Conservation (phyloP, 2,797 vertebrate genomes). For the Sebastes oblongus region DNA sequence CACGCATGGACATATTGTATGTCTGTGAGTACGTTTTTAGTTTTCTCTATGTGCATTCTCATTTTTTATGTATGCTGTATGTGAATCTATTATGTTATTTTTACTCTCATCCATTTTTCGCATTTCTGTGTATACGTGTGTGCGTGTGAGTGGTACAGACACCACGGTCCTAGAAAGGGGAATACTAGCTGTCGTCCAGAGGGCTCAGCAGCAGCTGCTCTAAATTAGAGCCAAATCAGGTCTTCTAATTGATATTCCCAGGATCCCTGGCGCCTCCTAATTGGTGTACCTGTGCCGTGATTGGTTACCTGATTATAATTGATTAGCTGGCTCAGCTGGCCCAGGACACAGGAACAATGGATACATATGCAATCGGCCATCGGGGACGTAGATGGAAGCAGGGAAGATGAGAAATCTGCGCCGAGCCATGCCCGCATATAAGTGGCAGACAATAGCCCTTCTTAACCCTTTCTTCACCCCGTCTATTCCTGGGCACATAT, state of each 20-base stretch:
- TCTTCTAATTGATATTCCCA: slow-evolving; percentile 78
- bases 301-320: slow-evolving; percentile 78
- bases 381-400: not conserved
- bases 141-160: slow-evolving; percentile 16
- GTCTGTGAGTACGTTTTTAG: not conserved
- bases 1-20: not conserved
- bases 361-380: slow-evolving; percentile 23
- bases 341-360: slow-evolving; percentile 42
- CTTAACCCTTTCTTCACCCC: slow-evolving; percentile 1
- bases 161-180: slow-evolving; percentile 40
- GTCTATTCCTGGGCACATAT: not conserved
- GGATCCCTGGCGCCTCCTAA: slow-evolving; percentile 67
- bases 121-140: not conserved
- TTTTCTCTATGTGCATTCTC: not conserved
- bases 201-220: slow-evolving; percentile 76
- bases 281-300: slow-evolving; percentile 74
- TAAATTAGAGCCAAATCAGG: slow-evolving; percentile 78
- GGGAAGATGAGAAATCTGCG: slow-evolving; percentile 9
- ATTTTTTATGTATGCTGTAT: not conserved
- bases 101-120: not conserved
- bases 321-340: slow-evolving; percentile 70
- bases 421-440: not conserved
- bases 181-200: slow-evolving; percentile 64
- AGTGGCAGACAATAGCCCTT: not conserved
- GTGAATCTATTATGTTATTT: not conserved